Conservation (phyloP, 2,888 invertebrate genomes). For the Aproaerema taeniolella region DNA sequence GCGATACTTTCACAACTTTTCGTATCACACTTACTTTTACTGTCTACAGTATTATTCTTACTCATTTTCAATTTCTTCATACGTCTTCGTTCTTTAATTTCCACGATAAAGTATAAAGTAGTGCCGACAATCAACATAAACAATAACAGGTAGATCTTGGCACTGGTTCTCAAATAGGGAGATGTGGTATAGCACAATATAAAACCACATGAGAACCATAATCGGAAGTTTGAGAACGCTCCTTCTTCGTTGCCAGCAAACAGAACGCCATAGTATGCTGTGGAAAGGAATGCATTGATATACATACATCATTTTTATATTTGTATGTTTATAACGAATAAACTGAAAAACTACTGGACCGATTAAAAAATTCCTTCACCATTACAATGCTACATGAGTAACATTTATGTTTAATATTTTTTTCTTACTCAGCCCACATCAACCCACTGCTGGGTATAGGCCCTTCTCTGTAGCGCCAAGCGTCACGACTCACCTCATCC, state of each 20-base stretch:
- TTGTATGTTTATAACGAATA: too few species aligned
- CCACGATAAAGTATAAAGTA: conserved; percentile 67
- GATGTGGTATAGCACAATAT: conserved; percentile 80
- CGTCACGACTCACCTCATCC: too few species aligned
- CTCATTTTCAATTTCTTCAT: conserved; percentile 31
- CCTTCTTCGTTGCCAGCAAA: conserved; percentile 80
- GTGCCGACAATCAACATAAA: conserved; percentile 69
- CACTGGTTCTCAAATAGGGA: conserved; percentile 64
- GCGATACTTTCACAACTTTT: conserved; percentile 10
- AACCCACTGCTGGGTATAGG: too few species aligned
- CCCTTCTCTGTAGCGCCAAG: too few species aligned
- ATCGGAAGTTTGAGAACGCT: conserved; percentile 82
- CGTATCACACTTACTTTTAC: background rate
- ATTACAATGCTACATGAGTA: too few species aligned
- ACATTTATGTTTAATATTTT: too few species aligned
- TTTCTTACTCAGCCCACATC: too few species aligned
- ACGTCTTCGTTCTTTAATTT: conserved; percentile 39
- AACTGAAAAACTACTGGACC: too few species aligned
- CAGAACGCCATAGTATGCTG: conserved; percentile 80
- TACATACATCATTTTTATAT: too few species aligned
- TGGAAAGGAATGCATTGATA: conserved; percentile 11
- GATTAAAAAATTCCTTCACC: too few species aligned
- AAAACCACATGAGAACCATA: conserved; percentile 83
- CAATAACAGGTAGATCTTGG: conserved; percentile 74
- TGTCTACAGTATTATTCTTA: conserved; percentile 15